These are phyloP conservation scores for Ormia ochracea DNA, from an alignment of 2,888 invertebrate species.

Conservation along the genomic window DNA sequence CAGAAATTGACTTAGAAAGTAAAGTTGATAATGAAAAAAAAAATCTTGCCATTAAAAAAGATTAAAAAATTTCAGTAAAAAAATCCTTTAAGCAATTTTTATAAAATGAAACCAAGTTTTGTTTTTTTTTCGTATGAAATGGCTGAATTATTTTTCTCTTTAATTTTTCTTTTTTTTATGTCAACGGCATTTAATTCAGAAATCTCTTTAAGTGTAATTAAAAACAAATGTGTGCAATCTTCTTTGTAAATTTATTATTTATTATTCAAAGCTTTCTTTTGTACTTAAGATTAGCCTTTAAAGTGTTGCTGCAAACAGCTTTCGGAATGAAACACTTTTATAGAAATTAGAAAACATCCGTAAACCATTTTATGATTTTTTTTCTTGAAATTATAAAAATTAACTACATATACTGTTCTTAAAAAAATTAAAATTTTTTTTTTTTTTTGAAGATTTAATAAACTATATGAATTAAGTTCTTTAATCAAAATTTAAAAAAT, in stretches of 20 bases:
- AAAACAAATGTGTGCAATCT: constrained; percentile 26
- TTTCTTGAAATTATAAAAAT: no score
- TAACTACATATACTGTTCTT: no score
- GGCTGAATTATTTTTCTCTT: constrained; percentile 23
- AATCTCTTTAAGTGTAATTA: not conserved
- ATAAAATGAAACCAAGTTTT: constrained; percentile 48
- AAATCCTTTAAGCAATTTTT: not conserved
- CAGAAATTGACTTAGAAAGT: constrained; percentile 44
- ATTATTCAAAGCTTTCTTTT: not conserved
- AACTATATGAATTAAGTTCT: no score
- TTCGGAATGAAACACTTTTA: no score
- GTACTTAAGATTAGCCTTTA: constrained; percentile 23
- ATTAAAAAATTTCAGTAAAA: constrained; percentile 2
- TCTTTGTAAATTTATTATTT: not conserved
- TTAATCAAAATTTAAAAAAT: no score
- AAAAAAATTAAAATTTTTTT: no score
- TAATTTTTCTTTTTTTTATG: not conserved
- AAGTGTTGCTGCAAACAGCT: not conserved
- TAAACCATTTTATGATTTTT: no score
- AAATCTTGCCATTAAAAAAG: constrained; percentile 62
- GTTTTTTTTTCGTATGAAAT: constrained; percentile 21
- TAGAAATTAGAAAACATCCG: no score
- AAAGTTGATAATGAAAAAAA: constrained; percentile 24
- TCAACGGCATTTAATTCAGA: constrained; percentile 37
- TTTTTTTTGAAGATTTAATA: no score